These are phyloP conservation scores for Ptychochromis oligacanthus DNA, from an alignment of 2,113 vertebrate genomes.

Conservation along the genomic window DNA sequence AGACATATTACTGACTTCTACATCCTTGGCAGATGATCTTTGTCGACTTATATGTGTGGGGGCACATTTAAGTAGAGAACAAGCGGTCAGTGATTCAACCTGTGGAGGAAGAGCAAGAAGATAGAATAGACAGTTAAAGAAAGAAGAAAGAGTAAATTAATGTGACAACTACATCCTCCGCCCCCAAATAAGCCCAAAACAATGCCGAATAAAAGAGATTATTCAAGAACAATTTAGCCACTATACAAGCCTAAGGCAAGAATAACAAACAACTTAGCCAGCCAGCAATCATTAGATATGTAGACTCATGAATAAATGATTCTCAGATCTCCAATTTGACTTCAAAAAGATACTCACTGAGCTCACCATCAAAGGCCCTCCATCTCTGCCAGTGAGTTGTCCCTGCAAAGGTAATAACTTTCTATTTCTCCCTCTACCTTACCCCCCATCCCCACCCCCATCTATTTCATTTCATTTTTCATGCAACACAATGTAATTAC, in stretches of 20 bases:
- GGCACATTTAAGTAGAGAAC: background rate
- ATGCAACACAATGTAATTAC: conserved; percentile 72
- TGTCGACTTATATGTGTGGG: background rate
- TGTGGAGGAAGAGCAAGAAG: background rate
- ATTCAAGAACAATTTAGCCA: conserved; percentile 53
- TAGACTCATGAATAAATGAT: conserved; percentile 68
- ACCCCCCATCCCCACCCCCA: background rate
- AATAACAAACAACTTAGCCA: conserved; percentile 61
- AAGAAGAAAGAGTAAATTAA: conserved; percentile 23
- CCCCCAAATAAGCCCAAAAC: conserved; percentile 44
- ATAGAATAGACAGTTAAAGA: background rate
- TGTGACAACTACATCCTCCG: conserved; percentile 1
- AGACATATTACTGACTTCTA: background rate
- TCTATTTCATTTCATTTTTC: conserved; percentile 47
- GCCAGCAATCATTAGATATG: conserved; percentile 46
- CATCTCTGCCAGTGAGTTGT: conserved; percentile 45
- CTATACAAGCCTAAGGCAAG: conserved; percentile 45
- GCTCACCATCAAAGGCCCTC: conserved; percentile 57
- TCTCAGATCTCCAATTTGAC: conserved; percentile 60
- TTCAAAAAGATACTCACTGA: conserved; percentile 56
- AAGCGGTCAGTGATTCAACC: conserved; percentile 1
- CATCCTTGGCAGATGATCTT: background rate
- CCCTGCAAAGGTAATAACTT: conserved; percentile 58
- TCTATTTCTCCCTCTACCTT: conserved; percentile 12
- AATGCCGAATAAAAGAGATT: conserved; percentile 42